Conservation (phyloP, 2,113 vertebrate species). For the Boleophthalmus pectinirostris region DNA sequence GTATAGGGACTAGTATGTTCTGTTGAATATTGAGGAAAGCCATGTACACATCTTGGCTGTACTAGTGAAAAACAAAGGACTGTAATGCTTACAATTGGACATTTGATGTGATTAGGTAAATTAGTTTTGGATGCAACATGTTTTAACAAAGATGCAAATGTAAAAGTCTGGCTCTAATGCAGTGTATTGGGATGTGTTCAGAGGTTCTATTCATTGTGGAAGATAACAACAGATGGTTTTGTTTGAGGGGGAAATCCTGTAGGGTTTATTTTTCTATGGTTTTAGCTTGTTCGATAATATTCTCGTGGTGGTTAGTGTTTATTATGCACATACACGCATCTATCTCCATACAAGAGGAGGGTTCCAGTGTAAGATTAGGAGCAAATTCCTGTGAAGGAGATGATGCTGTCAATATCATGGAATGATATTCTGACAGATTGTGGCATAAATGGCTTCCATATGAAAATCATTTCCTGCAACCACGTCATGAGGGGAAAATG, state of each 20-base stretch:
- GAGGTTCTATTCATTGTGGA: conserved; percentile 30
- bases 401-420: conserved; percentile 54
- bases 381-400: conserved; percentile 41
- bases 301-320: conserved; percentile 55
- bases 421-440: conserved; percentile 46
- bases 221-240: conserved; percentile 61
- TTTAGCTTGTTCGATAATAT: conserved; percentile 56
- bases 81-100: conserved; percentile 5
- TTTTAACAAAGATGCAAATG: conserved; percentile 10
- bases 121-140: background rate
- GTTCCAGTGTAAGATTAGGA: conserved; percentile 44
- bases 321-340: conserved; percentile 60
- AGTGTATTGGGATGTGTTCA: conserved; percentile 25
- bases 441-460: conserved; percentile 47
- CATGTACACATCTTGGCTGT: conserved; percentile 6
- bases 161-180: conserved; percentile 43
- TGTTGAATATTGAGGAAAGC: conserved; percentile 3
- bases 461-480: conserved; percentile 60
- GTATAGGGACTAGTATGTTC: conserved; percentile 34
- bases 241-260: conserved; percentile 57
- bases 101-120: background rate
- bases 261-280: conserved; percentile 54
- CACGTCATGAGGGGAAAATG: conserved; percentile 35
- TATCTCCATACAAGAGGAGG: conserved; percentile 33
- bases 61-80: conserved; percentile 10